phyloP scores from a whole-genome alignment of 2,888 invertebrate genomes.

The Morpho achilles region DNA sequence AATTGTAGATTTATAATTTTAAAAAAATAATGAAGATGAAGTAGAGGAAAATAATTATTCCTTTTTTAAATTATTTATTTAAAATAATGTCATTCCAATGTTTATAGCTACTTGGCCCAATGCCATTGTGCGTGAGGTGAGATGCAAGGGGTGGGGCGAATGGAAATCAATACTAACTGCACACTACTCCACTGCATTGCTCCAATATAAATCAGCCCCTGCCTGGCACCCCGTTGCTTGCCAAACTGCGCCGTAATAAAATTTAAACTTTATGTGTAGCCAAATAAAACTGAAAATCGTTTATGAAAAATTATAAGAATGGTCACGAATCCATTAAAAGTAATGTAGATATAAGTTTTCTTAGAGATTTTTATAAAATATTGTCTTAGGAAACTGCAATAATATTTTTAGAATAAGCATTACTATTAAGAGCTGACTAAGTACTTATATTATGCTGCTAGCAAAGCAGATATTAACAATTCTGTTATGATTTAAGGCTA shows the following conservation, averaged over 20 bases:
- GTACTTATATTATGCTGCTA: no score
- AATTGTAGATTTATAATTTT: no score
- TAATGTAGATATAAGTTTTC: constrained; percentile 42
- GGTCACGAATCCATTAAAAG: constrained; percentile 52
- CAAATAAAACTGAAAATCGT: constrained; percentile 30
- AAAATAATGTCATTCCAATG: constrained; percentile 30
- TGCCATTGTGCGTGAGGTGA: constrained; percentile 74
- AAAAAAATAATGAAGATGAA: not conserved
- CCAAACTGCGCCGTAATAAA: constrained; percentile 46
- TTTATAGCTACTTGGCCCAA: constrained; percentile 52
- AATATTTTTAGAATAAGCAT: constrained; percentile 24
- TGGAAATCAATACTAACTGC: constrained; percentile 80
- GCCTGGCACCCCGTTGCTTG: constrained; percentile 60
- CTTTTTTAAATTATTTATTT: not conserved
- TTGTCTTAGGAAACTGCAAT: constrained; percentile 30
- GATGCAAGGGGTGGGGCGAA: constrained; percentile 61
- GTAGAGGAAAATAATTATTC: not conserved
- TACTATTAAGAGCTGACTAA: constrained; percentile 4
- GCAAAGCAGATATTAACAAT: no score
- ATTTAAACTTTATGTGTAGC: constrained; percentile 34
- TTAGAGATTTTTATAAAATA: constrained; percentile 44
- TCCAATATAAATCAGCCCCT: constrained; percentile 76
- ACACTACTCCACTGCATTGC: constrained; percentile 76
- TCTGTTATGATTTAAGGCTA: no score
- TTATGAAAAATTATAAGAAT: constrained; percentile 35